Evolutionary conservation across 2,888 invertebrate species (phyloP).

Genomic region (Artemia sp.): DNA sequence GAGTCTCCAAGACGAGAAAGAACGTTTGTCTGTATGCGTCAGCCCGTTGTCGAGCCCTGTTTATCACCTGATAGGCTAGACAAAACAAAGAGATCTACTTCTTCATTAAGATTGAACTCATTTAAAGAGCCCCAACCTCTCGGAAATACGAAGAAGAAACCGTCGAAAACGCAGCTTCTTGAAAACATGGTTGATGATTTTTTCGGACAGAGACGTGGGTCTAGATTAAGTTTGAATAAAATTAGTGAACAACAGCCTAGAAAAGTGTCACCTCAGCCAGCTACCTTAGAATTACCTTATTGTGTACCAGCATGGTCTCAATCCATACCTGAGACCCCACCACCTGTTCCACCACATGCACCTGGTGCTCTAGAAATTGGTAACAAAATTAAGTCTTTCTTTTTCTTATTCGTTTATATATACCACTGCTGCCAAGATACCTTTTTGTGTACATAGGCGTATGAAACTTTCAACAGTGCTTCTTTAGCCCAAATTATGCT

Average conservation of each 20-base stretch:
- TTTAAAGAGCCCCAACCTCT: not conserved
- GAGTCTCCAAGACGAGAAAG: slow-evolving; percentile 10
- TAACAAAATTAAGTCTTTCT: too few relatives aligned
- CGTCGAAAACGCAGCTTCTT: not conserved
- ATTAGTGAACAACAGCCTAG: slow-evolving; percentile 10
- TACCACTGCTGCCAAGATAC: too few relatives aligned
- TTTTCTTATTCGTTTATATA: too few relatives aligned
- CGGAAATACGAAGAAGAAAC: not conserved
- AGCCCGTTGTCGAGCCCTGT: slow-evolving; percentile 1
- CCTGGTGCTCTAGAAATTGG: slow-evolving; percentile 18
- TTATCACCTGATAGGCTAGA: not conserved
- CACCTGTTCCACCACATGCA: slow-evolving; percentile 22
- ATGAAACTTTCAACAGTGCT: too few relatives aligned
- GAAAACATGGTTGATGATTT: slow-evolving; percentile 14
- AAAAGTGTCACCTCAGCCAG: not conserved
- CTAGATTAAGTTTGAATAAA: slow-evolving; percentile 8
- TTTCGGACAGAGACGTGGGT: slow-evolving; percentile 2
- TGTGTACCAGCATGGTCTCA: slow-evolving; percentile 8
- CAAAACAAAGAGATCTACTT: not conserved
- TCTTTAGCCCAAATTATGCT: too few relatives aligned
- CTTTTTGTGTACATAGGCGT: too few relatives aligned
- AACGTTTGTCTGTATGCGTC: slow-evolving; percentile 9
- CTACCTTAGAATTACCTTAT: not conserved
- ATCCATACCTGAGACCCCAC: slow-evolving; percentile 18
- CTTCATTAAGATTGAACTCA: not conserved